Evolutionary conservation across 2,888 invertebrate species (phyloP), one percentile per base, ranked within the genome.

Genomic region (Exocentrus adspersus): DNA sequence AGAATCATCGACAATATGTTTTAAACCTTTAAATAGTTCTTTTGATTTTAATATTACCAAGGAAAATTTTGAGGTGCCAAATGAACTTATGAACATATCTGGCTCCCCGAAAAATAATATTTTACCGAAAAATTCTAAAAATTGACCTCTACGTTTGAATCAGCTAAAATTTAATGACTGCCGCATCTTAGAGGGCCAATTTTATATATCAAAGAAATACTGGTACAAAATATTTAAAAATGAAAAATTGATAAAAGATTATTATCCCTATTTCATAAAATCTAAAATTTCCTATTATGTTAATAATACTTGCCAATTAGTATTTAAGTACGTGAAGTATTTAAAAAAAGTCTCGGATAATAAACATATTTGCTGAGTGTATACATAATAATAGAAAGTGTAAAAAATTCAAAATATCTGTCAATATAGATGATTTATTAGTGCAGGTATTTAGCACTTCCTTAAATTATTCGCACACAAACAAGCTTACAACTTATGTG

Each of bases 261-360:
- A 51, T 19, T 64, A 60, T 46, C 52, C 60, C 7, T 52, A 19
- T 41, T n/a, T n/a, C n/a, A n/a, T n/a, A n/a, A n/a, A n/a, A n/a
- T n/a, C n/a, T n/a, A n/a, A 48, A 20, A 57, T 61, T n/a, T 14
- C 9, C 7, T 61, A 52, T n/a, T 45, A 46, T 17, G 53, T 64
- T 9, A 64, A 64, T 58, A 61, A 61, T 58, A 41, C 43, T 9
- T 60, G 64, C 12, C 21, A 28, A 10, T 12, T 65, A 9, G 19
- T 50, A 28, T 19, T 53, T 41, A 61, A 61, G 41, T 61, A 48
- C 32, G 17, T 48, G 1, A 61, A 53, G 19, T 32, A 53, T 32
- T 16, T 58, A 17, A 61, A 64, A n/a, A 21, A 16, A 41, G 1
- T n/a, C 2, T 14, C 17, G 46, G 2, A 10, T 7, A 1, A 43